Percentiles rank a stretch among this genome's conserved stretches.
Conservation (phyloP, 2,888 invertebrate genomes). For the Metacarcinus magister region DNA sequence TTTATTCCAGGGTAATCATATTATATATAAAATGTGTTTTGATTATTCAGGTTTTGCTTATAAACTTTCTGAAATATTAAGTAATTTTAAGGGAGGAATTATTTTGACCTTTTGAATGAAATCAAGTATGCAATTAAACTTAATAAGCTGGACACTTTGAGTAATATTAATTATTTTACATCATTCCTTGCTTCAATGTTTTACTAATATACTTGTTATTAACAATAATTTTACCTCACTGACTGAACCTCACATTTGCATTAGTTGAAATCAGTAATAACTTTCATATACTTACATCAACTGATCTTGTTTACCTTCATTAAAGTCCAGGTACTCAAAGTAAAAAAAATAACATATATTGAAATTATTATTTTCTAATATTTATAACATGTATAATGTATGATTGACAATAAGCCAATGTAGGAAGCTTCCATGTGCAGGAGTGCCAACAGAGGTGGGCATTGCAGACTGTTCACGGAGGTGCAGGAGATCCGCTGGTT, state of each 20-base stretch:
- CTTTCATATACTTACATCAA: neutral
- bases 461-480: slow-evolving; percentile 76
- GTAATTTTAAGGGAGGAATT: neutral
- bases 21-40: neutral
- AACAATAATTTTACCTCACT: neutral
- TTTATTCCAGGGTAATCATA: neutral
- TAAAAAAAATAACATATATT: neutral
- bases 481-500: slow-evolving; percentile 70
- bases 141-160: too few species aligned
- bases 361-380: neutral
- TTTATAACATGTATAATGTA: neutral
- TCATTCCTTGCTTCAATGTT: neutral
- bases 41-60: too few species aligned
- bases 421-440: slow-evolving; percentile 10
- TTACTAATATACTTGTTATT: neutral
- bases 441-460: neutral
- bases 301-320: neutral
- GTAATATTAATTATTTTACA: neutral
- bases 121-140: neutral
- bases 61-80: neutral
- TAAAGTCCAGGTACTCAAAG: neutral
- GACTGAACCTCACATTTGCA: neutral
- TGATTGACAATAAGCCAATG: neutral
- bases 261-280: neutral
- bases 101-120: neutral